Base-by-base conservation (phyloP, 1,140 invertebrate species). In the Drosophila pseudoananassae region DNA sequence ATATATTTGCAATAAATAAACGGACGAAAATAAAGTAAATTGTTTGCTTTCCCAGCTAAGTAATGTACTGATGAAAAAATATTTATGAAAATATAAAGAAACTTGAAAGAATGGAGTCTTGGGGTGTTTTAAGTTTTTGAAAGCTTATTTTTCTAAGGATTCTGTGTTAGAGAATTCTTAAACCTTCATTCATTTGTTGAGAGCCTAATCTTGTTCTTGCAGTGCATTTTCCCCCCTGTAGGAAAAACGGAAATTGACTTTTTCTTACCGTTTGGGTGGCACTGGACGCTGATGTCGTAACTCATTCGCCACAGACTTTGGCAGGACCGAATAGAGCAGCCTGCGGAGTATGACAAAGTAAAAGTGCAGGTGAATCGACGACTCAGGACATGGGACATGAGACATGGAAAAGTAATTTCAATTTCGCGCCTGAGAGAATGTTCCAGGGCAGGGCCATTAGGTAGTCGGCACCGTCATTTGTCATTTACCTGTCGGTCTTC, bases 321-420 rank as follows among this genome's bases (percentile, higher is more conserved):
- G 98, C 51, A 99, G 92, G 15, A 99, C 97, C 0, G 98, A 99
- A 92, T 99, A 99, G 33, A 99, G 94, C 49, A 99, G 93, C 90
- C 97, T 98, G 65, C 14, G 2, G 8, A 50, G 27, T 25, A 55
- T 46, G 20, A 46, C 6, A 51, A 52, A 12, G 20, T 20, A 20
- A 46, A 20, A 46, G 25, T 20, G 25, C 49, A 54, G 47, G 25
- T 36, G 51, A 29, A 31, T 29, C 51, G 60, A 43, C 53, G 14
- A 6, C 25, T 27, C 25, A 27, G 25, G 25, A 25, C 38, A 40
- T 40, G n/a, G 43, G 6, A 46, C 46, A 64, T 40, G 36, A 33
- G 46, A 87, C 80, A 82, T 88, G 75, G 72, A 64, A 66, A 73
- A 82, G 82, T 82, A 82, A 88, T 85, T 85, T 85, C 73, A 85